These are phyloP conservation scores for Sitophilus oryzae DNA, from an alignment of 1,140 invertebrate genomes.

Conservation along the genomic window DNA sequence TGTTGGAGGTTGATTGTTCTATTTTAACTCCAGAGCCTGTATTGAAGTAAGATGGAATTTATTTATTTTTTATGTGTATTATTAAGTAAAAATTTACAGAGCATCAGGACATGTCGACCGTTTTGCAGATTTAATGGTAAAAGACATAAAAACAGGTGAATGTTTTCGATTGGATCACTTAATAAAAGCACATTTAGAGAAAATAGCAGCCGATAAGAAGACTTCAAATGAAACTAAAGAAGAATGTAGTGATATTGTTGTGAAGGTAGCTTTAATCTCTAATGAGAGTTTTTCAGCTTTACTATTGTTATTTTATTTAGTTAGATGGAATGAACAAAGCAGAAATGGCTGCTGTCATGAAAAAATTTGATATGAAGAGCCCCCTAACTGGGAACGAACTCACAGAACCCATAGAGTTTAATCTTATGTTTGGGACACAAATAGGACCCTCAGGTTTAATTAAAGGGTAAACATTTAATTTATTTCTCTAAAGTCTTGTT, in stretches of 20 bases:
- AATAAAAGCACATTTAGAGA: constrained; percentile 95
- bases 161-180: constrained; percentile 97
- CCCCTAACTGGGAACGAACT: constrained; percentile 92
- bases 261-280: constrained; percentile 55
- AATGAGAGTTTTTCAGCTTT: too few species aligned
- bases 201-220: constrained; percentile 81
- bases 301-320: constrained; percentile 40
- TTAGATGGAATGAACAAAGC: constrained; percentile 83
- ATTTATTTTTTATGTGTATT: constrained; percentile 7
- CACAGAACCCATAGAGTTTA: constrained; percentile 94
- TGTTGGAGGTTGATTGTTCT: constrained; percentile 98
- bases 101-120: constrained; percentile 98
- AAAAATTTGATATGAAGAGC: constrained; percentile 89
- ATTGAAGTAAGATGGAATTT: constrained; percentile 60
- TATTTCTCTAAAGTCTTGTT: background rate
- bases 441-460: constrained; percentile 93
- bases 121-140: constrained; percentile 99
- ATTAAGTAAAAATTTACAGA: constrained; percentile 45
- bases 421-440: constrained; percentile 96
- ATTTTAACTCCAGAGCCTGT: constrained; percentile 96
- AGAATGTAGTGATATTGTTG: constrained; percentile 74
- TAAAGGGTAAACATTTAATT: constrained; percentile 61
- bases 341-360: constrained; percentile 80
- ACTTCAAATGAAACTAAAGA: constrained; percentile 61
- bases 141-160: constrained; percentile 92